phyloP scores from a whole-genome alignment of 2,797 vertebrate genomes.

The Triplophysa bombifrons region DNA sequence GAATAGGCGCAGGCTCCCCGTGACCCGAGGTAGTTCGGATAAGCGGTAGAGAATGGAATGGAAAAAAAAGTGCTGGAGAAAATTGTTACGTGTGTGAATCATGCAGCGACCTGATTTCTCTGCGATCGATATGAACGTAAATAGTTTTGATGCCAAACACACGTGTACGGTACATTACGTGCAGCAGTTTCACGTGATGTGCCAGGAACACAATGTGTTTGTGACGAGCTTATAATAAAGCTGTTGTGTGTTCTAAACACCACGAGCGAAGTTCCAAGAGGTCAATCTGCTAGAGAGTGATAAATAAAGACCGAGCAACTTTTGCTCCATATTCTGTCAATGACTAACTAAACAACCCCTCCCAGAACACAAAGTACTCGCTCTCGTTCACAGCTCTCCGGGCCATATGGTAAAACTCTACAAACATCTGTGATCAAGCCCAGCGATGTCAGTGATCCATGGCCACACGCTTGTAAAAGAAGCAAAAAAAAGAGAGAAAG shows the following conservation, averaged over 20 bases:
- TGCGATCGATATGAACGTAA: neutral
- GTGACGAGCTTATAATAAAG: slow-evolving; percentile 10
- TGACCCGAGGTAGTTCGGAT: no score
- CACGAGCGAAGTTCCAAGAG: slow-evolving; percentile 27
- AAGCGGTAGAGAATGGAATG: no score
- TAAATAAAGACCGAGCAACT: slow-evolving; percentile 31
- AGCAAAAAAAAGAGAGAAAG: slow-evolving; percentile 15
- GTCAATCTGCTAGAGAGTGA: slow-evolving; percentile 61
- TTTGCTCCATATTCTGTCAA: slow-evolving; percentile 68
- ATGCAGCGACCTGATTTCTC: neutral
- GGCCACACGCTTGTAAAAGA: slow-evolving; percentile 63
- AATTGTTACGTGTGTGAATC: neutral
- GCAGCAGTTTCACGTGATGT: neutral
- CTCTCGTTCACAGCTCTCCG: slow-evolving; percentile 43
- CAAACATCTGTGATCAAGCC: slow-evolving; percentile 79
- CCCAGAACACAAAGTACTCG: slow-evolving; percentile 62
- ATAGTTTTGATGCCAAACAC: neutral
- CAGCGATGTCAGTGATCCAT: slow-evolving; percentile 66
- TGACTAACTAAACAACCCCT: slow-evolving; percentile 68
- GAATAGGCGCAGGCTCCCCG: no score
- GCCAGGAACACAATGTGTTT: slow-evolving; percentile 2
- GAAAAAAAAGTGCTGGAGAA: slow-evolving; percentile 14
- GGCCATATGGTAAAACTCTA: slow-evolving; percentile 78
- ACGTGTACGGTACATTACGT: neutral
- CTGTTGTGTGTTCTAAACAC: slow-evolving; percentile 22